These are phyloP conservation scores for Matsumyia berberina DNA, from an alignment of 2,888 invertebrate genomes.

Conservation along the genomic window DNA sequence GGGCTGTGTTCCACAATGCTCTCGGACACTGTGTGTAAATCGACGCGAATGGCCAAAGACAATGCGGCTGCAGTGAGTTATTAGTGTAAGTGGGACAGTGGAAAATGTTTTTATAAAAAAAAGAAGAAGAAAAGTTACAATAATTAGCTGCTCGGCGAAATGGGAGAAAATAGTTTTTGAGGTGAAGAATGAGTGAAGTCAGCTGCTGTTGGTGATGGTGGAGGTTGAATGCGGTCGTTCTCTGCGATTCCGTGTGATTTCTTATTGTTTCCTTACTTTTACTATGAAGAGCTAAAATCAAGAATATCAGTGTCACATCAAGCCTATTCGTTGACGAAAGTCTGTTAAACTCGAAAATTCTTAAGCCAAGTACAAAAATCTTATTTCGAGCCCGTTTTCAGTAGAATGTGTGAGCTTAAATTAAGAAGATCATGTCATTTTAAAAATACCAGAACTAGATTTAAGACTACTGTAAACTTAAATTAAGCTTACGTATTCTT, in stretches of 20 bases:
- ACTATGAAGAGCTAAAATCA: too few species aligned
- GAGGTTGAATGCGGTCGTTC: background rate
- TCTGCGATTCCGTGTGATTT: background rate
- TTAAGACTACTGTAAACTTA: too few species aligned
- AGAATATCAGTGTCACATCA: too few species aligned
- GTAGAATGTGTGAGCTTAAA: too few species aligned
- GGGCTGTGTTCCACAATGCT: background rate
- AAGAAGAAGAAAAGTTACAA: conserved; percentile 17
- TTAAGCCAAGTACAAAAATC: too few species aligned
- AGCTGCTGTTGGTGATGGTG: conserved; percentile 34
- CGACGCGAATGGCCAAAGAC: conserved; percentile 29
- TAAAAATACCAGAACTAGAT: too few species aligned
- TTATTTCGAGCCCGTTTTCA: too few species aligned
- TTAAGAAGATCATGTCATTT: too few species aligned
- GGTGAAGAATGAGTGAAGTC: conserved; percentile 32
- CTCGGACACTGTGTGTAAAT: background rate
- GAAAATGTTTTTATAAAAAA: conserved; percentile 13
- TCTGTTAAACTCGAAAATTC: too few species aligned
- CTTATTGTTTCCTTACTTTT: background rate
- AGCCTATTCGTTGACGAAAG: too few species aligned
- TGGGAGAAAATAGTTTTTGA: conserved; percentile 7
- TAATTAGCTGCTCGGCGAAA: conserved; percentile 22
- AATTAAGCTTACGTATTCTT: too few species aligned
- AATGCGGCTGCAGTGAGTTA: conserved; percentile 45
- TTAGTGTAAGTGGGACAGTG: conserved; percentile 56